Evolutionary conservation across 2,113 vertebrate species (phyloP).

Genomic region (Dissostichus mawsoni): DNA sequence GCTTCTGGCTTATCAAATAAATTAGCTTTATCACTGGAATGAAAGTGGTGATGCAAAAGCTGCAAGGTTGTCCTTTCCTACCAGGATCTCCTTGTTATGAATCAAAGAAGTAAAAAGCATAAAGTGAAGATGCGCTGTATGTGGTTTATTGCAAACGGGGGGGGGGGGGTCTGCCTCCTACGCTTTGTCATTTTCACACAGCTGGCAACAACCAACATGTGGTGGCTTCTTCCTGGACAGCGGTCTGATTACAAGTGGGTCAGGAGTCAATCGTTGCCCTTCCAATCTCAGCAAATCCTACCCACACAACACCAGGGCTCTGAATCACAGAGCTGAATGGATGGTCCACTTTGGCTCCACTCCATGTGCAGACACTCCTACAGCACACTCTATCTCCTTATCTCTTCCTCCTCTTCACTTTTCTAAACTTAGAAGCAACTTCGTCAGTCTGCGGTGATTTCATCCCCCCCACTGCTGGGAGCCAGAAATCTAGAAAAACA

Average conservation of each 20-base stretch:
- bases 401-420: conserved; percentile 66
- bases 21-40: conserved; percentile 70
- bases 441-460: conserved; percentile 55
- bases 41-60: conserved; percentile 47
- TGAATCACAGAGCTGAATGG: conserved; percentile 68
- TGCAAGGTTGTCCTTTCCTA: conserved; percentile 57
- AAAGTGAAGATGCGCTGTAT: conserved; percentile 11
- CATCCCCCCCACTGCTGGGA: conserved; percentile 15
- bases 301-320: conserved; percentile 62
- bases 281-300: conserved; percentile 53
- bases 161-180: conserved; percentile 22
- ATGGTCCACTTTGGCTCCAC: conserved; percentile 49
- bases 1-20: conserved; percentile 70
- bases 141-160: background rate
- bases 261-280: conserved; percentile 50
- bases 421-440: conserved; percentile 70
- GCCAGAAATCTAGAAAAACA: background rate
- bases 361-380: conserved; percentile 70
- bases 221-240: conserved; percentile 43
- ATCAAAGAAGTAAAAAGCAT: conserved; percentile 32
- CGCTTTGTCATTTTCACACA: conserved; percentile 26
- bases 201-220: conserved; percentile 36
- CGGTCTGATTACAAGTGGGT: conserved; percentile 35
- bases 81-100: conserved; percentile 45
- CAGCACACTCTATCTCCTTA: conserved; percentile 54